phyloP scores from a whole-genome alignment of 2,113 vertebrate species.

The Albula goreensis region DNA sequence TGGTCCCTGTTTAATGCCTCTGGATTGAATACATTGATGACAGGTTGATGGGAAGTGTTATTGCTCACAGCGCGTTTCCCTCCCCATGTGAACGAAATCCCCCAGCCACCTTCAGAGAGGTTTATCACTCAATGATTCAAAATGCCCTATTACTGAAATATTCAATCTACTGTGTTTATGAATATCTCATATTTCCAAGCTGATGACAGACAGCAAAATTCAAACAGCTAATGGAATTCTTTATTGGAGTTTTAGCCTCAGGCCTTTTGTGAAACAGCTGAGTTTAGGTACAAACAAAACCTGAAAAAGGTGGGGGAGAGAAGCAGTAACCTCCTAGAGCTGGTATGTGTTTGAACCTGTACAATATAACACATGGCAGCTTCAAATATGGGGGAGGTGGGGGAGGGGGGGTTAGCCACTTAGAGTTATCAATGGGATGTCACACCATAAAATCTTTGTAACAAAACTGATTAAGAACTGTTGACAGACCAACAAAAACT shows the following conservation, averaged over 20 bases:
- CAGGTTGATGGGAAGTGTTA: background rate
- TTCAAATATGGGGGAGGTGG: background rate
- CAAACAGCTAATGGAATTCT: background rate
- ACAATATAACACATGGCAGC: background rate
- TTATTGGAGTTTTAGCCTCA: background rate
- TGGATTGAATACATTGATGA: background rate
- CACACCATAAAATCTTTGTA: background rate
- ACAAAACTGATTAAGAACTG: background rate
- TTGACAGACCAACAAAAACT: background rate
- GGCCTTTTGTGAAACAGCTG: background rate
- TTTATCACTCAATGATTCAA: background rate
- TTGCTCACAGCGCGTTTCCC: background rate
- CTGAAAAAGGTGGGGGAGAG: background rate
- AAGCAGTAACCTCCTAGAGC: background rate
- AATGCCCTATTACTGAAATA: background rate
- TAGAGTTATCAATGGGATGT: background rate
- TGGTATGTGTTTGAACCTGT: background rate
- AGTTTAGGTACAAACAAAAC: background rate
- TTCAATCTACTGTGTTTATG: background rate
- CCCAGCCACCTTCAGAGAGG: background rate
- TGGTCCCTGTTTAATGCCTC: background rate
- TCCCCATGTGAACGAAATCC: background rate
- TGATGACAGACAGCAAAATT: background rate
- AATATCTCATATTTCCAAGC: background rate
- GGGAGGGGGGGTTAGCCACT: background rate